Evolutionary conservation across 1,140 invertebrate genomes (phyloP), one percentile per base, ranked within the genome.

Genomic region (Polypedilum vanderplanki): DNA sequence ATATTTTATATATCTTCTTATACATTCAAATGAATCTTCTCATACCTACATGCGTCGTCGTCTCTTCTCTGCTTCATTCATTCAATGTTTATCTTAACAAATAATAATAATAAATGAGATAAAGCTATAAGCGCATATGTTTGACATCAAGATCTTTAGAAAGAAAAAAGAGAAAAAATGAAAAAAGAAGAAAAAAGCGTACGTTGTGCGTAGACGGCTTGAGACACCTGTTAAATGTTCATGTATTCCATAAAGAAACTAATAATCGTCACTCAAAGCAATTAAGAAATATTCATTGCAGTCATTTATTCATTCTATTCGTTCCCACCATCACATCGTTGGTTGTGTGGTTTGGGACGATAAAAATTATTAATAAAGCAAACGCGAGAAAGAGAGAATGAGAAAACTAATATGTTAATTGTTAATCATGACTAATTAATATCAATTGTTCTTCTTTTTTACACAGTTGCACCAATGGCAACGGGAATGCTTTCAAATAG

Each of bases 391-490:
- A 33, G 5, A 33, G 24, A 33, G 5, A 33, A 33, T n/a, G n/a
- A n/a, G 4, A 57, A 57, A 57, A 57, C 46, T 57, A 57, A 57
- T 57, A 57, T 57, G 46, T 57, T 57, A 57, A 57, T 57, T 57
- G 46, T 57, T 57, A 57, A 57, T 57, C 46, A 57, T 57, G 46
- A 57, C 46, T 57, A 57, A 57, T 57, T 57, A 57, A 57, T 57
- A 57, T 57, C 46, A 57, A 57, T 57, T 57, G 46, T 70, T 70
- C 3, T 70, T 20, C 2, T 20, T 20, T 70, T 22, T 70, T 70
- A n/a, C 17, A 18, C 65, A 70, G 65, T 70, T 70, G 17, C 65
- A 70, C 65, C 20, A 18, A 22, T 70, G 65, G 65, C 65, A 70
- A 20, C 65, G 17, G 65, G 65, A 70, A 57, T 57, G 46, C 17